Conservation (phyloP, 2,888 invertebrate genomes). For the Pachliopta kotzebuea region DNA sequence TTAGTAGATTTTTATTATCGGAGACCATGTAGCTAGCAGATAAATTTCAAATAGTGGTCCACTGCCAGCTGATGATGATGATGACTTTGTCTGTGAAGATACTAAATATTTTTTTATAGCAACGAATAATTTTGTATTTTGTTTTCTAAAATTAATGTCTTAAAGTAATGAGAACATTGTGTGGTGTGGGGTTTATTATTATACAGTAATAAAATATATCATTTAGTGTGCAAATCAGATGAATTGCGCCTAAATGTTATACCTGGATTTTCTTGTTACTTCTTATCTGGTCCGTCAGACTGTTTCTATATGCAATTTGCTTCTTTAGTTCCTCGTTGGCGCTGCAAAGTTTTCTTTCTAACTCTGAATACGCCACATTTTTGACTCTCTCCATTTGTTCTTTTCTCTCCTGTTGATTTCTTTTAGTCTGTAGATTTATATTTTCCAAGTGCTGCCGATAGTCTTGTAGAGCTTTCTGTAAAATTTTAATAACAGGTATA, state of each 20-base stretch:
- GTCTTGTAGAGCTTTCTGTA: constrained; percentile 57
- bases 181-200: no score
- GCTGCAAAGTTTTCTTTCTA: constrained; percentile 48
- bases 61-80: no score
- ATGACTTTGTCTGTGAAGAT: no score
- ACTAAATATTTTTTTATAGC: no score
- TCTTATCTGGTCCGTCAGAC: constrained; percentile 52
- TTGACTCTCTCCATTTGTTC: constrained; percentile 57
- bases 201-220: no score
- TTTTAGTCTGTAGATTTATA: constrained; percentile 44
- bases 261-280: constrained; percentile 60
- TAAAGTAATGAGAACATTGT: no score
- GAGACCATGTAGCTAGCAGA: no score
- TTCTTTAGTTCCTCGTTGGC: constrained; percentile 56
- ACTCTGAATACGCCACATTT: constrained; percentile 49
- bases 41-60: no score
- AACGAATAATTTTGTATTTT: no score
- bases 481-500: constrained; percentile 5
- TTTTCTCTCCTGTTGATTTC: constrained; percentile 45
- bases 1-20: no score
- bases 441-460: constrained; percentile 55
- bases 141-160: no score
- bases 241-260: constrained; percentile 19
- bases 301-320: constrained; percentile 61
- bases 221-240: no score